Conservation (phyloP, 2,888 invertebrate species). For the Heliconius hortense region DNA sequence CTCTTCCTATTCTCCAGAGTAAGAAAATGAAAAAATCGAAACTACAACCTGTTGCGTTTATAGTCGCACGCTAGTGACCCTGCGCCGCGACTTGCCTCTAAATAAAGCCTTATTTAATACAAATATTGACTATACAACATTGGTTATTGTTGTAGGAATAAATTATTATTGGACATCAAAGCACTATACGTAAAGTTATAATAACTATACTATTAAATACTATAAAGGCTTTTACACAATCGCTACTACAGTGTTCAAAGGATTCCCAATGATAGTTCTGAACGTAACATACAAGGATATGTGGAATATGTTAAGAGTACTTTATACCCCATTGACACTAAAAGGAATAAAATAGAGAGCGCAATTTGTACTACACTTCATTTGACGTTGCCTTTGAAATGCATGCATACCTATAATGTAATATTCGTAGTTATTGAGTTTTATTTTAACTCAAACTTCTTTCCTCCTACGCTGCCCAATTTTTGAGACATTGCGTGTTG, state of each 20-base stretch:
- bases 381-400: slow-evolving; percentile 15
- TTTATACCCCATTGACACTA: slow-evolving; percentile 29
- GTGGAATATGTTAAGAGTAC: slow-evolving; percentile 26
- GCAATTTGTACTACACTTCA: slow-evolving; percentile 24
- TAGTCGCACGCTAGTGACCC: too few relatives aligned
- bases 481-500: too few relatives aligned
- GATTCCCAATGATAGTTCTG: slow-evolving; percentile 8
- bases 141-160: slow-evolving; percentile 1
- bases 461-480: too few relatives aligned
- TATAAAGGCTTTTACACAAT: slow-evolving; percentile 5
- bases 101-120: background rate
- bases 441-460: background rate
- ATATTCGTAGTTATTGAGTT: background rate
- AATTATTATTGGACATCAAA: background rate
- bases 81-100: too few relatives aligned
- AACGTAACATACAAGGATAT: background rate
- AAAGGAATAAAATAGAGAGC: slow-evolving; percentile 28
- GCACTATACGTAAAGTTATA: background rate
- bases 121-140: background rate
- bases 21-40: too few relatives aligned
- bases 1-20: too few relatives aligned
- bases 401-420: slow-evolving; percentile 2
- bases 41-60: too few relatives aligned
- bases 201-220: background rate
- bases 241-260: background rate